A percentile compares a stretch with the other conserved stretches of the same genome.
Conservation (phyloP, 2,888 invertebrate species). For the Epistrophe eligans region DNA sequence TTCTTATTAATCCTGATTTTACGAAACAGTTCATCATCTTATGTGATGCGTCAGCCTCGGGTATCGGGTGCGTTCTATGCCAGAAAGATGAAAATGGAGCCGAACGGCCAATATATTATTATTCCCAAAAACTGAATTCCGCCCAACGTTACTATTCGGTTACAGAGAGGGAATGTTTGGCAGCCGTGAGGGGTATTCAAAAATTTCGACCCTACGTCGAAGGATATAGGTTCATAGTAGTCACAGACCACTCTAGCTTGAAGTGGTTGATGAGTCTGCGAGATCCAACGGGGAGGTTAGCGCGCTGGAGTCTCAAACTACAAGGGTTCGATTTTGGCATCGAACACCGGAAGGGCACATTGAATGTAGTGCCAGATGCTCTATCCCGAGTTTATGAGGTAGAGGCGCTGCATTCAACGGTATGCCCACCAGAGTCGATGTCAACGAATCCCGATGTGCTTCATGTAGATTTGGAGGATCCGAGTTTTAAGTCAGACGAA, state of each 20-base stretch:
- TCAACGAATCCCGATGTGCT: slow-evolving; percentile 6
- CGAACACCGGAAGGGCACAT: slow-evolving; percentile 8
- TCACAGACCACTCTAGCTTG: background rate
- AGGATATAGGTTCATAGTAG: background rate
- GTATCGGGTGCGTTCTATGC: slow-evolving; percentile 50
- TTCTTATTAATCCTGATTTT: slow-evolving; percentile 54
- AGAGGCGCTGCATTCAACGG: background rate
- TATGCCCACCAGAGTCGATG: background rate
- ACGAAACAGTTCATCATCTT: slow-evolving; percentile 1
- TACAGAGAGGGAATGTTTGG: background rate
- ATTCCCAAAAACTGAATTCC: background rate
- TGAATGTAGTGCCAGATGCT: background rate
- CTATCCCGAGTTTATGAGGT: background rate
- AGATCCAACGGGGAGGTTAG: background rate
- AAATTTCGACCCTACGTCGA: background rate
- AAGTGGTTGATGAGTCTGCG: slow-evolving; percentile 4
- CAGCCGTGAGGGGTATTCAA: background rate
- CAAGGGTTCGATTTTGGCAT: slow-evolving; percentile 1
- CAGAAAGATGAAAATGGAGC: slow-evolving; percentile 34
- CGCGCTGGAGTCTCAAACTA: slow-evolving; percentile 12
- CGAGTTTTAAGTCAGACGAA: background rate
- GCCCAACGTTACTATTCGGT: background rate
- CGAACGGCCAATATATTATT: slow-evolving; percentile 45
- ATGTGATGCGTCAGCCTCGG: slow-evolving; percentile 58
- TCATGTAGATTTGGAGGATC: slow-evolving; percentile 4